Percentiles rank a stretch among this genome's conserved stretches.
Conservation (phyloP, 2,113 vertebrate genomes). For the Rhinolophus sinicus region DNA sequence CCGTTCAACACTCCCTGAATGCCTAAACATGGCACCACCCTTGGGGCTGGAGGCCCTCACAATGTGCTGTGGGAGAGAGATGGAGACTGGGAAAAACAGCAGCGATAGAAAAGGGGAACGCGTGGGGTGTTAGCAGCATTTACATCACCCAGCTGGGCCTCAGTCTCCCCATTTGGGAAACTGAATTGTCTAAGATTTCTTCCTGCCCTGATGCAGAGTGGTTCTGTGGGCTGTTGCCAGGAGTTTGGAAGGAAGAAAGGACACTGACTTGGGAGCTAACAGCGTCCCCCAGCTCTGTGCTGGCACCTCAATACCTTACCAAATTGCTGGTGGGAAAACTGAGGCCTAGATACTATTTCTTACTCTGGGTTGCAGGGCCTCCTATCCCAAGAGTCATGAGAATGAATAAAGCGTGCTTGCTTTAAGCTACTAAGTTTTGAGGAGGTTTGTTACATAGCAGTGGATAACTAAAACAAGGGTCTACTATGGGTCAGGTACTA, state of each 20-base stretch:
- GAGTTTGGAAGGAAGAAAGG: neutral
- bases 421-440: neutral
- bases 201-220: neutral
- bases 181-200: neutral
- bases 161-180: neutral
- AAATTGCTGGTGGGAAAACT: neutral
- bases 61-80: neutral
- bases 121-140: neutral
- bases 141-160: neutral
- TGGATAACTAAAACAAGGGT: neutral
- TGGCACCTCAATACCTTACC: neutral
- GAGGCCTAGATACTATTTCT: neutral
- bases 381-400: neutral
- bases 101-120: neutral
- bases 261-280: neutral
- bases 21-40: fast-evolving
- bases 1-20: neutral
- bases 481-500: neutral
- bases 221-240: neutral
- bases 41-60: too few species aligned
- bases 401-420: neutral
- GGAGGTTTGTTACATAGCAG: neutral
- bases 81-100: neutral
- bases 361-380: neutral
- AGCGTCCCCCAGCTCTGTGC: neutral